Base-by-base conservation (phyloP, 2,113 vertebrate genomes). In the Albula glossodonta region DNA sequence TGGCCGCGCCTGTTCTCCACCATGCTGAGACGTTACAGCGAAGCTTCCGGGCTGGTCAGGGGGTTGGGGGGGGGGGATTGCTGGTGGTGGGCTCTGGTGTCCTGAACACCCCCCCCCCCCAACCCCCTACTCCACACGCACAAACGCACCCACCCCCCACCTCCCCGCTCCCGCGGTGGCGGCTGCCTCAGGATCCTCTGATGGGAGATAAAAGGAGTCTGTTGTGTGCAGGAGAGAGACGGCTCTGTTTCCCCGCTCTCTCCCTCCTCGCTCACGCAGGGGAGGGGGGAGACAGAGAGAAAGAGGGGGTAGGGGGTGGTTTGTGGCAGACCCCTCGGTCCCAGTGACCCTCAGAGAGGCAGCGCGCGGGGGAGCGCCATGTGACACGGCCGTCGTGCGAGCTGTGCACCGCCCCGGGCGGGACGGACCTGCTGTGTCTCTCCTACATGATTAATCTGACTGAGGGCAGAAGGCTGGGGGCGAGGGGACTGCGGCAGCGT, bases 361-460 rank as follows among this genome's bases (percentile, higher is more conserved):
- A 81, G 83, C 84, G 70, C 81, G 90, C 83, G 90, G 90, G 92
- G 92, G 53, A 86, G 53, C 89, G 92, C 95, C 96, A 97, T 97
- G 97, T 97, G 97, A 97, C 97, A 96, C 93, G 94, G 93, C 94
- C 96, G 96, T 95, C 94, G 96, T 96, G 96, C 95, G 95, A 95
- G 93, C 93, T 93, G 92, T 91, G 91, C 92, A 94, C 94, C 95
- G 96, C 96, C 97, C 97, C 95, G 95, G 95, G 96, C 84, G 60
- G 53, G 22, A 94, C 94, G 95, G 96, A 96, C 97, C 97, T 97
- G 97, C 97, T 97, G 96, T 96, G 96, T 96, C 96, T 97, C 96
- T 96, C 96, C 96, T 97, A 96, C 97, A 97, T 97, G 97, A 98
- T 97, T 97, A 97, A 97, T 97, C 97, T 97, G 96, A 96, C 97